Evolutionary conservation across 2,888 invertebrate species (phyloP).

Genomic region (Encarsia formosa): DNA sequence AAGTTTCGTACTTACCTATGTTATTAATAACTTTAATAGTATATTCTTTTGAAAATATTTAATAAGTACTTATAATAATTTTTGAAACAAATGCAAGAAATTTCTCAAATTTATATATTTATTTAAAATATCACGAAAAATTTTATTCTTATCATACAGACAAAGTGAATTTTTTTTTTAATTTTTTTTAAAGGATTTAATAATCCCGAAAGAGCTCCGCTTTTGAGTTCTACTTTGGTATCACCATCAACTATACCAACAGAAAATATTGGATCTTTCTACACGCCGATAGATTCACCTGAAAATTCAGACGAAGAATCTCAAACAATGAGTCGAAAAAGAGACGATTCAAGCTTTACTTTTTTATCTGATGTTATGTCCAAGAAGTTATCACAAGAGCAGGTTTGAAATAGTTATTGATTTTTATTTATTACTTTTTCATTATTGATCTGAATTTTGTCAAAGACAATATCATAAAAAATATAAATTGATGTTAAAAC

Average conservation of each 20-base stretch:
- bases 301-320: conserved; percentile 53
- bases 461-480: too few relatives aligned
- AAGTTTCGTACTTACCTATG: too few relatives aligned
- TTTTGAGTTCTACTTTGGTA: conserved; percentile 51
- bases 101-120: too few relatives aligned
- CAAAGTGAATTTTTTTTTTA: neutral
- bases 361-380: conserved; percentile 19
- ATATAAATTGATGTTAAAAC: too few relatives aligned
- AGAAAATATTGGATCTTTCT: conserved; percentile 68
- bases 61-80: too few relatives aligned
- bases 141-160: neutral
- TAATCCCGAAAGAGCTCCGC: conserved; percentile 53
- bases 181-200: conserved; percentile 11
- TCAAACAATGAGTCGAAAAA: conserved; percentile 19
- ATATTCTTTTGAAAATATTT: too few relatives aligned
- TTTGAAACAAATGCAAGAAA: too few relatives aligned
- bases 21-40: too few relatives aligned
- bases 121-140: too few relatives aligned
- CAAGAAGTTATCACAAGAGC: conserved; percentile 35
- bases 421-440: too few relatives aligned
- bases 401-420: too few relatives aligned
- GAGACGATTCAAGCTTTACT: conserved; percentile 2
- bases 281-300: conserved; percentile 69
- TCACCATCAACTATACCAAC: conserved; percentile 55
- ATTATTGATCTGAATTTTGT: too few relatives aligned